phyloP scores from a whole-genome alignment of 2,797 vertebrate genomes.

The Acrossocheilus wenchowensis region DNA sequence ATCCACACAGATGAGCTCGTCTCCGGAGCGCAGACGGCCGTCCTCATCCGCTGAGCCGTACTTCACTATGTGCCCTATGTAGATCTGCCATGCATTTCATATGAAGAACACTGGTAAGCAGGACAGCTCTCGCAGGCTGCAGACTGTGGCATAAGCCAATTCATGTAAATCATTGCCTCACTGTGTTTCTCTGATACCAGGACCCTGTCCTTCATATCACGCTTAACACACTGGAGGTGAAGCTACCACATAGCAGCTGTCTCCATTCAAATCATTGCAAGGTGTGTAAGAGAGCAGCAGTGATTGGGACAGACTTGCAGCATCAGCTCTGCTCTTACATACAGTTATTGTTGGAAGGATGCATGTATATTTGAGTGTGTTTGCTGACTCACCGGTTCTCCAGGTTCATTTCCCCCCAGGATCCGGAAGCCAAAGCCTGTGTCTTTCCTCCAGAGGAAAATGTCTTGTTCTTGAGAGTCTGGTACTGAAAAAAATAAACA shows the following conservation, averaged over 20 bases:
- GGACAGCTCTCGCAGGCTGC: not conserved
- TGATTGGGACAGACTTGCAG: not conserved
- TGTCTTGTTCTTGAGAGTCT: conserved; percentile 98
- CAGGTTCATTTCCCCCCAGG: conserved; percentile 97
- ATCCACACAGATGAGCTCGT: conserved; percentile 97
- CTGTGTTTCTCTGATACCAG: too few species aligned
- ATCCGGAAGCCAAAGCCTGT: conserved; percentile 99
- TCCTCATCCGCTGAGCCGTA: conserved; percentile 96
- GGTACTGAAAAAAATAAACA: conserved; percentile 80
- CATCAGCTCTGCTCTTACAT: not conserved
- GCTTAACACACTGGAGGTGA: not conserved
- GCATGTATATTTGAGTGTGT: not conserved
- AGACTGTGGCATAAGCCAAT: not conserved
- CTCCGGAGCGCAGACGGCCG: conserved; percentile 93
- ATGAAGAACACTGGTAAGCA: not conserved
- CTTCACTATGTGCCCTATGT: conserved; percentile 98
- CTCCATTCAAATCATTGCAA: too few species aligned
- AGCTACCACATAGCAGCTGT: not conserved
- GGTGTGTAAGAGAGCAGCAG: not conserved
- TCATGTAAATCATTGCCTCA: not conserved
- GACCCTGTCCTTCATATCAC: not conserved
- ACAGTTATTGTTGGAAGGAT: not conserved
- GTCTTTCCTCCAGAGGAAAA: conserved; percentile 99
- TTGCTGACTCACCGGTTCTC: conserved; percentile 90
- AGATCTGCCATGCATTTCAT: conserved; percentile 81